phyloP scores from a whole-genome alignment of 1,140 invertebrate species.

The Drosophila kurseongensis region DNA sequence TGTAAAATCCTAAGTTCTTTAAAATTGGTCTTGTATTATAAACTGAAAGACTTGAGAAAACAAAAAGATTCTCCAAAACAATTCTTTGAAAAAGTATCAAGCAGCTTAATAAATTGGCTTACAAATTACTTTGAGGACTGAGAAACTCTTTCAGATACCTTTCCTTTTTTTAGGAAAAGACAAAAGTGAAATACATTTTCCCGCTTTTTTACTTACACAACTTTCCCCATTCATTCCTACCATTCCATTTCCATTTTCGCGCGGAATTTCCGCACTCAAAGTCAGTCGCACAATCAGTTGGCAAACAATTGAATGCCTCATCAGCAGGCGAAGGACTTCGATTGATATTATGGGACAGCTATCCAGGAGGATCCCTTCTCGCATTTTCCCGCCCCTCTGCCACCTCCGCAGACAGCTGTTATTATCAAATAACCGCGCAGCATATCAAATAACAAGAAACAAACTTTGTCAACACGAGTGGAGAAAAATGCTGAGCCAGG shows the following conservation, averaged over 20 bases:
- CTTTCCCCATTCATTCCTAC: background rate
- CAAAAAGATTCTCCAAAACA: background rate
- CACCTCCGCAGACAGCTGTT: conserved; percentile 57
- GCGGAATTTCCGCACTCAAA: conserved; percentile 36
- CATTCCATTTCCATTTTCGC: conserved; percentile 28
- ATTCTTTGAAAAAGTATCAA: background rate
- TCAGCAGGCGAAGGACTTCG: conserved; percentile 57
- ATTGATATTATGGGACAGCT: conserved; percentile 62
- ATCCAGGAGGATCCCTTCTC: background rate
- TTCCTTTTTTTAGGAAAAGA: conserved; percentile 1
- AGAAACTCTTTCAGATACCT: conserved; percentile 21
- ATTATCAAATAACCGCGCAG: conserved; percentile 78
- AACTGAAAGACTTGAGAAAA: background rate
- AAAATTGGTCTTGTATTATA: too few species aligned
- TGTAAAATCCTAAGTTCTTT: too few species aligned
- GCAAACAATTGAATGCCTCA: conserved; percentile 69
- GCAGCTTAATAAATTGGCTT: background rate
- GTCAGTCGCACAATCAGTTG: conserved; percentile 59
- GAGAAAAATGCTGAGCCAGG: conserved; percentile 55
- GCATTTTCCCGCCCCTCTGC: background rate
- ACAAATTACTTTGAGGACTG: background rate
- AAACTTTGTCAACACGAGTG: conserved; percentile 64
- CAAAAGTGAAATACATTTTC: conserved; percentile 29
- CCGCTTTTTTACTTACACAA: conserved; percentile 9
- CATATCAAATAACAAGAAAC: conserved; percentile 76